These are phyloP conservation scores for Chrysolina americana DNA, from an alignment of 2,888 invertebrate genomes.

Conservation along the genomic window DNA sequence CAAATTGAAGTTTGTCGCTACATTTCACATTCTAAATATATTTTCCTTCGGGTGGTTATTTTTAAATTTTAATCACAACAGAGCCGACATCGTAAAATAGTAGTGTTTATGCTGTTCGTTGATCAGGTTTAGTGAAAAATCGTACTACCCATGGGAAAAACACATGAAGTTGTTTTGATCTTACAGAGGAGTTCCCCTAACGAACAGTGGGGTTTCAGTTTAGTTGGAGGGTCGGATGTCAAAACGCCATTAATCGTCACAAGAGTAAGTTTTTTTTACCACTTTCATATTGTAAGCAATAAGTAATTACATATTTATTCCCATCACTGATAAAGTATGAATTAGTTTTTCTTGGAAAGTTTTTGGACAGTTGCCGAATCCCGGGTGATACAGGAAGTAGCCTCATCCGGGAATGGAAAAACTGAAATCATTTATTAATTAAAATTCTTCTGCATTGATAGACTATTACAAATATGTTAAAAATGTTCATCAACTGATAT, in stretches of 20 bases:
- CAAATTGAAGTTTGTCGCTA: slow-evolving; percentile 37
- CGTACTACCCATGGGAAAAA: slow-evolving; percentile 72
- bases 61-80: slow-evolving; percentile 54
- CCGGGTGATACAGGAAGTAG: too few relatives aligned
- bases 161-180: slow-evolving; percentile 83
- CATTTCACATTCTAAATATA: slow-evolving; percentile 45
- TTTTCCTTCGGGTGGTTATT: slow-evolving; percentile 50
- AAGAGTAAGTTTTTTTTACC: slow-evolving; percentile 76
- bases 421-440: too few relatives aligned
- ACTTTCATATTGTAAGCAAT: neutral
- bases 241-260: slow-evolving; percentile 90
- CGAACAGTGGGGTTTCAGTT: slow-evolving; percentile 88
- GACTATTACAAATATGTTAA: too few relatives aligned
- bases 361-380: too few relatives aligned
- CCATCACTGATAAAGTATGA: too few relatives aligned
- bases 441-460: too few relatives aligned
- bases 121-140: slow-evolving; percentile 49
- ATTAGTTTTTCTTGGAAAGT: neutral
- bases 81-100: slow-evolving; percentile 49
- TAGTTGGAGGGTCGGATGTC: slow-evolving; percentile 89
- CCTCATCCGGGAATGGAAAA: too few relatives aligned
- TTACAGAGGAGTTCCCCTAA: slow-evolving; percentile 80
- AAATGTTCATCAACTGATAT: too few relatives aligned
- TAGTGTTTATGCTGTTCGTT: slow-evolving; percentile 49
- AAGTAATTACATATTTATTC: too few relatives aligned